Conservation (phyloP, 2,113 vertebrate genomes). For the Oreotrochilus melanogaster region DNA sequence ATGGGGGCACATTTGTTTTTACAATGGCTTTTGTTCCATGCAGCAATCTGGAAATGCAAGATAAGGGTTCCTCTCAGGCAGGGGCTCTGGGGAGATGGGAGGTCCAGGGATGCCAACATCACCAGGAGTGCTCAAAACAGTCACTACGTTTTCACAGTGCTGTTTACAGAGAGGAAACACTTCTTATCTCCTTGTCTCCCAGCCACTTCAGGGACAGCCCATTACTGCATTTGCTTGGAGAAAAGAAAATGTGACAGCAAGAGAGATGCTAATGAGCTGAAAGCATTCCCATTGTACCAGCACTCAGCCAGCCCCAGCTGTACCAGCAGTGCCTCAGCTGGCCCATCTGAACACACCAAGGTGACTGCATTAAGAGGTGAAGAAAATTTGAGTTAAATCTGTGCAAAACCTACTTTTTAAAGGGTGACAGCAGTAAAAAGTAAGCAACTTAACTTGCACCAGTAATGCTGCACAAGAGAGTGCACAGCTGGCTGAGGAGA, state of each 20-base stretch:
- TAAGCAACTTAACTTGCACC: neutral
- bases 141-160: neutral
- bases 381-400: neutral
- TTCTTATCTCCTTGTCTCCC: neutral
- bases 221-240: neutral
- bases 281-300: neutral
- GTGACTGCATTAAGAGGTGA: neutral
- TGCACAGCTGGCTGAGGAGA: neutral
- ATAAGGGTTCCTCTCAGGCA: conserved; percentile 38
- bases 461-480: neutral
- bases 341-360: neutral
- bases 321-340: neutral
- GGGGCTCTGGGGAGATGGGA: neutral
- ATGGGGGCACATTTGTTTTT: neutral
- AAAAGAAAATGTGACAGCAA: conserved; percentile 25
- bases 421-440: neutral
- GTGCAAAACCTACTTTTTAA: neutral
- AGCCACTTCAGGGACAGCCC: neutral
- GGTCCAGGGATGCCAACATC: neutral
- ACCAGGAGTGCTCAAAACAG: neutral
- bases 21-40: neutral
- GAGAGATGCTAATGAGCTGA: neutral
- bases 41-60: conserved; percentile 50
- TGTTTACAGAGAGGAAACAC: neutral
- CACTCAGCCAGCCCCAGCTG: neutral